A percentile compares a stretch with the other conserved stretches of the same genome.
Conservation (phyloP, 2,888 invertebrate species). For the Limnephilus marmoratus region DNA sequence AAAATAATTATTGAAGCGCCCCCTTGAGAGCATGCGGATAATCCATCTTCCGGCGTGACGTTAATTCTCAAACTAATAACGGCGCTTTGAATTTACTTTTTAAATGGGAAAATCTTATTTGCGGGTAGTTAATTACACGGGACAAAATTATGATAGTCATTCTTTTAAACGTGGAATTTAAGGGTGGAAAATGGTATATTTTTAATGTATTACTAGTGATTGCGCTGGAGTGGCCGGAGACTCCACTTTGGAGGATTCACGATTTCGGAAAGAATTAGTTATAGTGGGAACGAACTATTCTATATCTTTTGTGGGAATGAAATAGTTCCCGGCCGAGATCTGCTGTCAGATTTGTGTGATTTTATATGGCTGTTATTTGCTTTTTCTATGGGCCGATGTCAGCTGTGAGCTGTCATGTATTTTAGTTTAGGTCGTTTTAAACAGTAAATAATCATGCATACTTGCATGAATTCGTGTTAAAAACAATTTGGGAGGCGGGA, state of each 20-base stretch:
- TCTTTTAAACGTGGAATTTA: background rate
- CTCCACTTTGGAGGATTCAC: background rate
- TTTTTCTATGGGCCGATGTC: no score
- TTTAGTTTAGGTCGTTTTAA: no score
- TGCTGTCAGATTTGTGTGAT: no score
- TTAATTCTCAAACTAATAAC: background rate
- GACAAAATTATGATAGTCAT: background rate
- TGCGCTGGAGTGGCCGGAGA: background rate
- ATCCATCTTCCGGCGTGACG: constrained; percentile 39
- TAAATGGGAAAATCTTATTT: background rate
- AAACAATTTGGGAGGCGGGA: no score
- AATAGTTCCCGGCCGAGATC: no score
- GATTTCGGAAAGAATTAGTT: background rate
- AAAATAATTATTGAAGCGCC: constrained; percentile 32
- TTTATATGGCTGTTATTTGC: no score
- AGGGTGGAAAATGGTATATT: background rate
- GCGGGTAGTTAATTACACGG: background rate
- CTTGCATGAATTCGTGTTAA: no score
- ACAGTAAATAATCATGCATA: no score
- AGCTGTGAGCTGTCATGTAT: no score
- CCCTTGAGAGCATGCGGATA: background rate
- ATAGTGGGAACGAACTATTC: no score
- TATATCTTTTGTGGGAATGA: no score
- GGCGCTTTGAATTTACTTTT: constrained; percentile 4
- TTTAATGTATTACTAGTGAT: background rate